Evolutionary conservation across 2,888 invertebrate species (phyloP), one percentile per base, ranked within the genome.

Genomic region (Volucella bombylans): DNA sequence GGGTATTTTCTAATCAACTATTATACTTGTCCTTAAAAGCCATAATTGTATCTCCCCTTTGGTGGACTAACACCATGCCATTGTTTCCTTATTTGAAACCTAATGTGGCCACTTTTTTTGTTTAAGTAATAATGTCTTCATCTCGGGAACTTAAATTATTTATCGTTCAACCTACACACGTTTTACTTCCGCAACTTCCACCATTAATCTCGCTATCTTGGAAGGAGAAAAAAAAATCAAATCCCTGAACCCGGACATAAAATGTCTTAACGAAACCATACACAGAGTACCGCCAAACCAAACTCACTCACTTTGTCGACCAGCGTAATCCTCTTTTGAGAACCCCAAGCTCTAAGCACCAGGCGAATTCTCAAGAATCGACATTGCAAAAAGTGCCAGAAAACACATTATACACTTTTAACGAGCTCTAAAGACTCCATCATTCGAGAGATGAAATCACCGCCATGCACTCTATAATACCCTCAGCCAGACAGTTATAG

Each of bases 401-500:
- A 77, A 67, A 65, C 54, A 72, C 82, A 82, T 78, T 82, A 78
- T 77, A 77, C 72, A 72, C 65, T 82, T 82, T 82, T 79, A 82
- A 82, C 61, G 82, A 82, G 67, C 52, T 69, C 71, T 76, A 38
- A 67, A 54, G 62, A 64, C 55, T 61, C 57, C 23, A 59, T 64
- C 41, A 18, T 65, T 41, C 11, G 31, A 6, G n/a, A 10, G 52
- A 59, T 54, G 55, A 52, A 55, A 80, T 68, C 65, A 79, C 65
- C n/a, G 52, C 43, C 49, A 59, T 71, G 43, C 15, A 52, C 47
- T 14, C 23, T 49, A n/a, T 10, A 12, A 18, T 2, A 31, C 49
- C 45, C 31, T 31, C 31, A 4, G 31, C 15, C 43, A 45, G 54
- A 73, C 23, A 55, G 49, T 23, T 15, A 62, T 67, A 65, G 38